Percentiles rank a stretch among this genome's conserved stretches.
These are phyloP conservation scores for Leucophora obtusa DNA, from an alignment of 2,888 invertebrate species.

Conservation along the genomic window DNA sequence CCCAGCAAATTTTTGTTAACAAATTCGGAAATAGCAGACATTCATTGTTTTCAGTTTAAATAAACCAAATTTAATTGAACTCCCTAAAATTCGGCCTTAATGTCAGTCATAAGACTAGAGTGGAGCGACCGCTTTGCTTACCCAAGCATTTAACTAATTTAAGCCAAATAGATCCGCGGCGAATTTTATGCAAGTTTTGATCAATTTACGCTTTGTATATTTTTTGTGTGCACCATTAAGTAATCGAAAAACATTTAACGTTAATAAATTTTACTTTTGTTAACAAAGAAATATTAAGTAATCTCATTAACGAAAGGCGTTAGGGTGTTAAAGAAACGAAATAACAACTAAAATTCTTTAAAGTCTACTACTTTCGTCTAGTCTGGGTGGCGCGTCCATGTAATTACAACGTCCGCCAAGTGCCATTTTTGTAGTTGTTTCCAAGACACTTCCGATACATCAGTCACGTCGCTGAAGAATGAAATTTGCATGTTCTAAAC, in stretches of 20 bases:
- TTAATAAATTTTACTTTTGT: neutral
- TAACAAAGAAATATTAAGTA: slow-evolving; percentile 24
- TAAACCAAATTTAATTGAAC: too few species aligned
- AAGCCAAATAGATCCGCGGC: too few species aligned
- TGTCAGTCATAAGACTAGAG: too few species aligned
- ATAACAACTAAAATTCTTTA: slow-evolving; percentile 48
- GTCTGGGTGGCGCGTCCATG: slow-evolving; percentile 68
- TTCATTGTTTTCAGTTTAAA: too few species aligned
- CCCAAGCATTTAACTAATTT: too few species aligned
- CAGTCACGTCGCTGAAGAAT: slow-evolving; percentile 61
- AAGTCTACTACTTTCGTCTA: slow-evolving; percentile 66
- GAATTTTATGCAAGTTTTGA: too few species aligned
- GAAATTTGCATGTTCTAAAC: slow-evolving; percentile 63
- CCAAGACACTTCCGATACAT: slow-evolving; percentile 63
- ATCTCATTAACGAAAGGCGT: slow-evolving; percentile 43
- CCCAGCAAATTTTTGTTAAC: too few species aligned
- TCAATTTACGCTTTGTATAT: neutral
- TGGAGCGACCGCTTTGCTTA: too few species aligned
- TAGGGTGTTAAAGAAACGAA: slow-evolving; percentile 52
- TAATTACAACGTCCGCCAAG: slow-evolving; percentile 67
- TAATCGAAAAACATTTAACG: neutral
- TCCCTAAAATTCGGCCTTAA: too few species aligned
- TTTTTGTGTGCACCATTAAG: neutral
- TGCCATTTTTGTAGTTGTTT: slow-evolving; percentile 61
- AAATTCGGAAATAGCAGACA: too few species aligned